phyloP scores from a whole-genome alignment of 2,113 vertebrate genomes.

The Sinocyclocheilus anshuiensis region DNA sequence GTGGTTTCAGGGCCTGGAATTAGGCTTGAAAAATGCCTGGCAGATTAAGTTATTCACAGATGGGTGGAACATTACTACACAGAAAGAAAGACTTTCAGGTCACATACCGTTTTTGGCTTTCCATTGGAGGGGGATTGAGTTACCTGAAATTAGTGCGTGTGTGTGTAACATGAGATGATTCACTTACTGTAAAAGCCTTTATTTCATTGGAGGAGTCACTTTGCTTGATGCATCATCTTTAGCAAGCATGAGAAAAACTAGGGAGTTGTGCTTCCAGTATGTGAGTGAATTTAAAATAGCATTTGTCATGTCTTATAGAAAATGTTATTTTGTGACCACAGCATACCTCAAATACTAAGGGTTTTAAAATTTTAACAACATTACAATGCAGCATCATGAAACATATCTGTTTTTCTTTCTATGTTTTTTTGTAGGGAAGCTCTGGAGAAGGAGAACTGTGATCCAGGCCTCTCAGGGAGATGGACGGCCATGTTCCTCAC shows the following conservation, averaged over 20 bases:
- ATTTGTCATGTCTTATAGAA: background rate
- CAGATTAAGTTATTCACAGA: slow-evolving; percentile 49
- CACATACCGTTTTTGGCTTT: slow-evolving; percentile 14
- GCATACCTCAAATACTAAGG: background rate
- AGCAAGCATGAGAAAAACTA: background rate
- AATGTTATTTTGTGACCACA: background rate
- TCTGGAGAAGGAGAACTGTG: slow-evolving; percentile 85
- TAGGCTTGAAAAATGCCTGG: slow-evolving; percentile 36
- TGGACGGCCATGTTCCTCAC: slow-evolving; percentile 87
- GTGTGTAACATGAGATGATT: slow-evolving; percentile 44
- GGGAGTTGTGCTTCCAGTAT: background rate
- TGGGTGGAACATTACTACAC: slow-evolving; percentile 27
- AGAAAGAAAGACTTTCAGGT: slow-evolving; percentile 21
- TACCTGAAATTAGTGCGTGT: slow-evolving; percentile 15
- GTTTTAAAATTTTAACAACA: background rate
- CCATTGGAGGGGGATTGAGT: slow-evolving; percentile 29
- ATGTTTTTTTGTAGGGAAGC: slow-evolving; percentile 79
- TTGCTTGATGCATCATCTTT: background rate
- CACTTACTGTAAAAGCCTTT: slow-evolving; percentile 38
- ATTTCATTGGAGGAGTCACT: slow-evolving; percentile 15
- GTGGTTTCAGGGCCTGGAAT: slow-evolving; percentile 46
- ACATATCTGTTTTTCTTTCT: background rate
- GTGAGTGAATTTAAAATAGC: background rate
- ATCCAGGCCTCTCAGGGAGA: slow-evolving; percentile 93
- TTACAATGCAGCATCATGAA: background rate